Conservation (phyloP, 1,140 invertebrate genomes). For the Calephelis nemesis region DNA sequence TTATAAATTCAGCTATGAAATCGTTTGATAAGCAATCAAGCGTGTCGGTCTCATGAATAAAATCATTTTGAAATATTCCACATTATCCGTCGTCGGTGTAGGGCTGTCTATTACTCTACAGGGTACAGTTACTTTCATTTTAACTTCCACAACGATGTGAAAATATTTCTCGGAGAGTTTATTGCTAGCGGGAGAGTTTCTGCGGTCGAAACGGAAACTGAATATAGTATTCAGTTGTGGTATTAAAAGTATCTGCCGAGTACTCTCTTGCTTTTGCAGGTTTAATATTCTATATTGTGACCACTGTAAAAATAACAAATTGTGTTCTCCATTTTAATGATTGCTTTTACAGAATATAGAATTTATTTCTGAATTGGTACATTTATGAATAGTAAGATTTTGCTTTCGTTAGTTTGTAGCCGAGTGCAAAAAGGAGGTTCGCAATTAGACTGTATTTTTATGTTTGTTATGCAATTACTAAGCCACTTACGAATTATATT, state of each 20-base stretch:
- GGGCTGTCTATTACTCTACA: constrained; percentile 58
- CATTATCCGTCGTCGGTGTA: constrained; percentile 57
- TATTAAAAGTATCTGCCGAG: constrained; percentile 45
- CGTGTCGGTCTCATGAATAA: constrained; percentile 63
- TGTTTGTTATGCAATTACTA: too few species aligned
- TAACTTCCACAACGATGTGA: constrained; percentile 77
- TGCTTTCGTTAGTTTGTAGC: too few species aligned
- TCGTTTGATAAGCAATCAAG: constrained; percentile 49
- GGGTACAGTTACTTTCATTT: constrained; percentile 75
- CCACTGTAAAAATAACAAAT: constrained; percentile 2
- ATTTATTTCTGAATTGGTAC: neutral
- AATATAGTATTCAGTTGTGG: constrained; percentile 54
- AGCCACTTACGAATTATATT: too few species aligned
- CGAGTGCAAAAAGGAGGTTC: too few species aligned
- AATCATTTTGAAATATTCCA: constrained; percentile 63
- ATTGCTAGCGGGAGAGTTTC: constrained; percentile 65
- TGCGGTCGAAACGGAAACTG: constrained; percentile 53
- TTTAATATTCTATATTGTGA: constrained; percentile 14
- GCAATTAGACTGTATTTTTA: too few species aligned
- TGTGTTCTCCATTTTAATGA: neutral
- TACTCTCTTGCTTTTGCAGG: constrained; percentile 24
- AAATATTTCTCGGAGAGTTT: constrained; percentile 73
- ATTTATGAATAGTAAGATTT: neutral
- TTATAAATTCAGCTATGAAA: constrained; percentile 34
- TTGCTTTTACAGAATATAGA: neutral